Percentiles rank a stretch among this genome's conserved stretches.
These are phyloP conservation scores for Eilema caniola DNA, from an alignment of 2,888 invertebrate species.

Conservation along the genomic window DNA sequence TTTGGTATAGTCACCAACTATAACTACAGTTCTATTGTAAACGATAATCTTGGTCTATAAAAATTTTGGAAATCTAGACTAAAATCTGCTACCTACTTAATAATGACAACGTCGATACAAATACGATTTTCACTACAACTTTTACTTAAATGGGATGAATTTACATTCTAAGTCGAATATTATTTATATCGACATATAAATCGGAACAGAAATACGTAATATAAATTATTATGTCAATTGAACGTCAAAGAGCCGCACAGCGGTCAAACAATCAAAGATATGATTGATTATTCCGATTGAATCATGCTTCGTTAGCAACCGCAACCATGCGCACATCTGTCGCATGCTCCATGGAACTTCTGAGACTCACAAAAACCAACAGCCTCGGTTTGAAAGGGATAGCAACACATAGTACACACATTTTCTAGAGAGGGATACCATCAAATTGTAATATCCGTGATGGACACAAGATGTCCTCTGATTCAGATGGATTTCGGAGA, in stretches of 20 bases:
- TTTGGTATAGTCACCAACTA: not conserved
- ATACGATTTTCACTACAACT: not conserved
- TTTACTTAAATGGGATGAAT: not conserved
- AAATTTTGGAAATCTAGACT: no score
- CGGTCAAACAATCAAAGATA: constrained; percentile 81
- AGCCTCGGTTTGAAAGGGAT: constrained; percentile 68
- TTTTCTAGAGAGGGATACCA: constrained; percentile 60
- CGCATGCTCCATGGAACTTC: constrained; percentile 81
- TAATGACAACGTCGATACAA: not conserved
- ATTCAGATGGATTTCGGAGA: constrained; percentile 68
- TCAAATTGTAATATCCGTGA: constrained; percentile 67
- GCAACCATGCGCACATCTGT: constrained; percentile 85
- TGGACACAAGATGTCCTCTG: constrained; percentile 67
- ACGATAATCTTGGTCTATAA: no score
- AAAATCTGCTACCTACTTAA: no score
- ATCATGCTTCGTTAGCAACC: constrained; percentile 83
- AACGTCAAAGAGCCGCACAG: constrained; percentile 65
- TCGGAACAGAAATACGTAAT: constrained; percentile 27
- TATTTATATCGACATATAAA: constrained; percentile 18
- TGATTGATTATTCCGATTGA: constrained; percentile 85
- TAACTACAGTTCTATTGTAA: not conserved
- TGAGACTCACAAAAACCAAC: constrained; percentile 83
- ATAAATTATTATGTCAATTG: constrained; percentile 48
- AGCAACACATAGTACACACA: constrained; percentile 52
- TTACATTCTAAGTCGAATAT: not conserved